A percentile compares a stretch with the other conserved stretches of the same genome.
These are phyloP conservation scores for Bradypus variegatus DNA, from an alignment of 2,797 vertebrate genomes.

Conservation along the genomic window DNA sequence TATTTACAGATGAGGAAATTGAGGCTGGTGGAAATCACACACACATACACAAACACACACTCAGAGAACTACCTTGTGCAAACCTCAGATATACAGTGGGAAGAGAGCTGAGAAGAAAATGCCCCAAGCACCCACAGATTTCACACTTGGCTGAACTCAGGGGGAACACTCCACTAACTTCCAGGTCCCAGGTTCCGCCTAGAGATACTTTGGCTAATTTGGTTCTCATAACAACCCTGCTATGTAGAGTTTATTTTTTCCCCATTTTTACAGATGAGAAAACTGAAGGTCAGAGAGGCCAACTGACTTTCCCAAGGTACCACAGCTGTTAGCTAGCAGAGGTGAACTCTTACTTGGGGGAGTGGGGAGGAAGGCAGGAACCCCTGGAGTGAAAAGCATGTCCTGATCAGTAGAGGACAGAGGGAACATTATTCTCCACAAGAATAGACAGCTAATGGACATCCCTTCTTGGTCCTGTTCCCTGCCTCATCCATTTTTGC, in stretches of 20 bases:
- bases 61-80: neutral
- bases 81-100: neutral
- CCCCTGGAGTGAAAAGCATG: neutral
- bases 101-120: neutral
- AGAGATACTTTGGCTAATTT: neutral
- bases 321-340: neutral
- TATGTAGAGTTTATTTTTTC: neutral
- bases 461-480: neutral
- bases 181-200: neutral
- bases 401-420: neutral
- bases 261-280: neutral
- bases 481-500: neutral
- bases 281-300: neutral
- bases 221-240: neutral
- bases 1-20: neutral
- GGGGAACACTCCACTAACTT: neutral
- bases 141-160: neutral
- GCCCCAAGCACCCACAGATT: neutral
- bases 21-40: neutral
- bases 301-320: neutral
- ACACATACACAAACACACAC: neutral
- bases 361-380: neutral
- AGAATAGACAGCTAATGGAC: neutral
- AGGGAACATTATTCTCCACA: neutral
- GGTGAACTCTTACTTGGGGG: neutral